Base-by-base conservation (phyloP, 1,140 invertebrate species). In the Drosophila rhopaloa region DNA sequence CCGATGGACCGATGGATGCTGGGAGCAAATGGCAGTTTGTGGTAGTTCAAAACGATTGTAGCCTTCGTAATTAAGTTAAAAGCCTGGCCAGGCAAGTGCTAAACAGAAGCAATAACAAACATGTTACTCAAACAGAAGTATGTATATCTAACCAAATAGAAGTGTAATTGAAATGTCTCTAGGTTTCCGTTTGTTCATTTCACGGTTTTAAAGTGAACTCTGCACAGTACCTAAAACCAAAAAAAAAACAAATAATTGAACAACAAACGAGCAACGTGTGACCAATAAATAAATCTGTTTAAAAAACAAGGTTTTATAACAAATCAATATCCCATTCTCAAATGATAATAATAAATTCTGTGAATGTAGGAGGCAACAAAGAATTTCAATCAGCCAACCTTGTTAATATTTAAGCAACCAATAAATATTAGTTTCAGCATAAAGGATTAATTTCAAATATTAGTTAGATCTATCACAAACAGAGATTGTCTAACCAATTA, bases 151-250 rank as follows among this genome's bases (percentile, higher is more conserved):
- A 61, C 27, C 24, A 56, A 40, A 55, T 55, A 79, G 27, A 58
- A 50, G 27, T 55, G 44, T 71, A 78, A 65, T 38, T 48, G 38
- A 60, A 63, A 55, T 67, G 76, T 63, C 40, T 59, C 76, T 81
- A 78, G 82, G 82, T 86, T 86, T 86, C 79, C 53, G 55, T 76
- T 79, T 57, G 57, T 63, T 86, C 60, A 71, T 88, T 88, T 79
- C 24, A 88, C 68, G 83, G 81, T 74, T 71, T 79, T 82, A 78
- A 68, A 56, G 60, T 72, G 66, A 84, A 83, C 76, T 73, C 48
- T 76, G 84, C 79, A 75, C 80, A 77, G 84, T 89, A 88, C 84
- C 84, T 88, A 88, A 77, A 71, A 57, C 19, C 48, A 57, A 13
- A 59, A 66, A 57, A 13, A 59, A 66, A 59, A 48, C 35, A 71